phyloP scores from a whole-genome alignment of 2,113 vertebrate genomes.

The Rousettus leschenaultii region DNA sequence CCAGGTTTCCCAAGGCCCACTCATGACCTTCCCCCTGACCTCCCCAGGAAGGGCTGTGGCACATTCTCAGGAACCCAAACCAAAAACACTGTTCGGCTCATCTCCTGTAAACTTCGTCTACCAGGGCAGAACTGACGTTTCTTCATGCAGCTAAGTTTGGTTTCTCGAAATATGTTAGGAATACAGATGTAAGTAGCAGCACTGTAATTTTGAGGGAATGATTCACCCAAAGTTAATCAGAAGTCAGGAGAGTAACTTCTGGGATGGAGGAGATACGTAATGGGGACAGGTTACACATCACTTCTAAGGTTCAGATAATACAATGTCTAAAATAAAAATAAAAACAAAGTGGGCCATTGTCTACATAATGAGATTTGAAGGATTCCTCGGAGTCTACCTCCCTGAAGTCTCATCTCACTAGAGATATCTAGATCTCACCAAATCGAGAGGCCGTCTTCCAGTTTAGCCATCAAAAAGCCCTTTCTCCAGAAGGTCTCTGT shows the following conservation, averaged over 20 bases:
- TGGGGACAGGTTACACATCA: background rate
- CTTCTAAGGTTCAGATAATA: background rate
- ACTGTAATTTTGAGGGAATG: background rate
- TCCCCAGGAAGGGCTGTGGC: background rate
- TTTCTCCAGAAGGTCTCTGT: background rate
- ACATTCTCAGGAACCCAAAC: background rate
- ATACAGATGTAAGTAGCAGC: background rate
- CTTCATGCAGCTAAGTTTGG: background rate
- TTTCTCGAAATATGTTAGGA: background rate
- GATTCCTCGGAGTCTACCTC: background rate
- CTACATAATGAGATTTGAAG: background rate
- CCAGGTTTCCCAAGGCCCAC: background rate
- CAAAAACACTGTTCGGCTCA: background rate
- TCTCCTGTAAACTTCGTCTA: background rate
- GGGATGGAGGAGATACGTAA: background rate
- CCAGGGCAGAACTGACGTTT: background rate
- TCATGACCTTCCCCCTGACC: background rate
- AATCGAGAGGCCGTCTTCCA: background rate
- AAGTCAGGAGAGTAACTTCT: background rate
- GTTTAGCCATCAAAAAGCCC: background rate
- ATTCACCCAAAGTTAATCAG: background rate
- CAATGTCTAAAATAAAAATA: background rate
- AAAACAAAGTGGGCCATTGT: too few species aligned
- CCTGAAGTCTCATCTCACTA: background rate
- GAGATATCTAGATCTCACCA: background rate